phyloP scores from a whole-genome alignment of 2,113 vertebrate species.

The Perca fluviatilis region DNA sequence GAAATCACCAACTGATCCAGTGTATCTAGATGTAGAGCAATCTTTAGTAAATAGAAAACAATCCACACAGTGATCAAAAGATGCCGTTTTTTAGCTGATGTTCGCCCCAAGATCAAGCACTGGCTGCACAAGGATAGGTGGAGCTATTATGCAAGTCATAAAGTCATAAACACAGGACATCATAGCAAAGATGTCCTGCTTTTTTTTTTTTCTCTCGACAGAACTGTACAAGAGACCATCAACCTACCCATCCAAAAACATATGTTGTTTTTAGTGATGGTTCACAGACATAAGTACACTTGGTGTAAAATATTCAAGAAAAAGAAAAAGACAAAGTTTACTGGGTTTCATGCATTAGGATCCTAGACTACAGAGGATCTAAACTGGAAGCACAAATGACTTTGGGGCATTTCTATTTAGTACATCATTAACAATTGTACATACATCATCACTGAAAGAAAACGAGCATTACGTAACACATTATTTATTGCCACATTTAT shows the following conservation, averaged over 20 bases:
- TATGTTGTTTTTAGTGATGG: constrained; percentile 60
- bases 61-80: constrained; percentile 73
- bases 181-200: constrained; percentile 28
- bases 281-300: constrained; percentile 82
- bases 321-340: constrained; percentile 48
- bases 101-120: constrained; percentile 41
- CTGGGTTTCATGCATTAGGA: constrained; percentile 79
- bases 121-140: constrained; percentile 50
- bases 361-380: constrained; percentile 70
- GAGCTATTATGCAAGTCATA: constrained; percentile 8
- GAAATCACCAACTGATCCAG: constrained; percentile 56
- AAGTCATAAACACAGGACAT: constrained; percentile 33
- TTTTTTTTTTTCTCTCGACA: constrained; percentile 8
- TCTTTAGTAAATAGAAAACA: constrained; percentile 54
- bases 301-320: constrained; percentile 71
- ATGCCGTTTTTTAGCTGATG: constrained; percentile 44
- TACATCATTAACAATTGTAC: constrained; percentile 67
- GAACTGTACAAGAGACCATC: constrained; percentile 29
- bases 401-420: constrained; percentile 72
- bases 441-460: constrained; percentile 65
- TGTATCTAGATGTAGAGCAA: constrained; percentile 60
- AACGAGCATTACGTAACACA: constrained; percentile 71
- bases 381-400: constrained; percentile 80
- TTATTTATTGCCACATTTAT: constrained; percentile 79
- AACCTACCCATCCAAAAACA: constrained; percentile 35